Evolutionary conservation across 2,113 vertebrate genomes (phyloP).

Genomic region (Hystrix brachyura): DNA sequence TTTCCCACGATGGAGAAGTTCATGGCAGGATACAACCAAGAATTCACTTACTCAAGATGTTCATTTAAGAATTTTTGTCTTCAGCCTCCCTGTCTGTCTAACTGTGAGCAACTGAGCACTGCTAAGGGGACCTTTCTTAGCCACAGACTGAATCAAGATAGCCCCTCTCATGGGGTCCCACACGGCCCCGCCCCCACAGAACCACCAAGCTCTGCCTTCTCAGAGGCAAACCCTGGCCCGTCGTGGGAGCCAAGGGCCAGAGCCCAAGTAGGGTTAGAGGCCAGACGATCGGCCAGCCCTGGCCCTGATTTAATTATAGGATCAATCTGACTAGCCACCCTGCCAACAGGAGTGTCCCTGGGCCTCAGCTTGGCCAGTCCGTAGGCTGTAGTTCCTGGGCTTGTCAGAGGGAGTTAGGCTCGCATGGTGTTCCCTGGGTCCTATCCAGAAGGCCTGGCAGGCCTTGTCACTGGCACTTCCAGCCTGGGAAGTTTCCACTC

Average conservation of each 20-base stretch:
- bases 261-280: conserved; percentile 33
- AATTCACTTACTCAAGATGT: neutral
- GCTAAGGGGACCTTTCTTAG: neutral
- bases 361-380: conserved; percentile 66
- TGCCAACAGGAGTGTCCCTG: conserved; percentile 54
- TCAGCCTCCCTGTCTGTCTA: neutral
- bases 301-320: conserved; percentile 71
- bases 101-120: neutral
- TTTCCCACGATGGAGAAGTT: neutral
- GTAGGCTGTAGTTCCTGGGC: conserved; percentile 40
- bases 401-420: conserved; percentile 78
- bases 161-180: neutral
- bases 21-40: neutral
- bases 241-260: conserved; percentile 28
- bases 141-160: neutral
- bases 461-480: neutral
- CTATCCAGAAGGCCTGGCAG: conserved; percentile 46
- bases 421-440: conserved; percentile 40
- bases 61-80: neutral
- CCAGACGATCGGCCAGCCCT: conserved; percentile 40
- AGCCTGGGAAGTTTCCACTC: neutral
- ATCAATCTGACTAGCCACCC: conserved; percentile 60
- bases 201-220: neutral
- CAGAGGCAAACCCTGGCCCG: neutral
- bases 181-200: neutral